A percentile compares a stretch with the other conserved stretches of the same genome.
Conservation (phyloP, 2,113 vertebrate species). For the Isurus oxyrinchus region DNA sequence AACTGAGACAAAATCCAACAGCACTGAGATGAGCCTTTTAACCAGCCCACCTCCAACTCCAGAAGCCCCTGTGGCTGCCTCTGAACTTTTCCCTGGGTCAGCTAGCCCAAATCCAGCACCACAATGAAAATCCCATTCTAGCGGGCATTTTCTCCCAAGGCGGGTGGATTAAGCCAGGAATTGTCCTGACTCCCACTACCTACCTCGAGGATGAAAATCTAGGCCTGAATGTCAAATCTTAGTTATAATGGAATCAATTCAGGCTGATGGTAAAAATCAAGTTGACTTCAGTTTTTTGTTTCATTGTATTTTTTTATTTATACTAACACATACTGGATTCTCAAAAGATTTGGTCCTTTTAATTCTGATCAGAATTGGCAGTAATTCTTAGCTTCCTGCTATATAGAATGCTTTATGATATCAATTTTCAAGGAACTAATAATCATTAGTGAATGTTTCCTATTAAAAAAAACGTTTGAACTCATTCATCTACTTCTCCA, state of each 20-base stretch:
- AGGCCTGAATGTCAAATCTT: not conserved
- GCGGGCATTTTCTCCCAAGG: too few species aligned
- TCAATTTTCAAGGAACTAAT: not conserved
- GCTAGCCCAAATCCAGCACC: too few species aligned
- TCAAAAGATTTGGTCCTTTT: not conserved
- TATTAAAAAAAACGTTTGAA: not conserved
- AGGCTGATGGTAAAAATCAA: not conserved
- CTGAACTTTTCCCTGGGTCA: too few species aligned
- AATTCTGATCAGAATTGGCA: not conserved
- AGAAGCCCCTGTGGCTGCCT: too few species aligned
- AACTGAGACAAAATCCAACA: too few species aligned
- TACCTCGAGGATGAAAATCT: too few species aligned
- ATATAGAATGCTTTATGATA: not conserved
- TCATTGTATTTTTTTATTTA: not conserved
- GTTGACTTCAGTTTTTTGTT: not conserved
- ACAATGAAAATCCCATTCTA: too few species aligned
- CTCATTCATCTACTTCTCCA: not conserved
- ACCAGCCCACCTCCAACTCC: too few species aligned
- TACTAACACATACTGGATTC: not conserved
- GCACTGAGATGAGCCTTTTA: too few species aligned
- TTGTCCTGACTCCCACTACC: too few species aligned
- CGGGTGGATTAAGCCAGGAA: too few species aligned
- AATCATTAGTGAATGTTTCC: not conserved
- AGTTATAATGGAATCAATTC: not conserved
- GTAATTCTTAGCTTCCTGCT: not conserved